Base-by-base conservation (phyloP, 2,797 vertebrate genomes). In the Phyllotis vaccarum region DNA sequence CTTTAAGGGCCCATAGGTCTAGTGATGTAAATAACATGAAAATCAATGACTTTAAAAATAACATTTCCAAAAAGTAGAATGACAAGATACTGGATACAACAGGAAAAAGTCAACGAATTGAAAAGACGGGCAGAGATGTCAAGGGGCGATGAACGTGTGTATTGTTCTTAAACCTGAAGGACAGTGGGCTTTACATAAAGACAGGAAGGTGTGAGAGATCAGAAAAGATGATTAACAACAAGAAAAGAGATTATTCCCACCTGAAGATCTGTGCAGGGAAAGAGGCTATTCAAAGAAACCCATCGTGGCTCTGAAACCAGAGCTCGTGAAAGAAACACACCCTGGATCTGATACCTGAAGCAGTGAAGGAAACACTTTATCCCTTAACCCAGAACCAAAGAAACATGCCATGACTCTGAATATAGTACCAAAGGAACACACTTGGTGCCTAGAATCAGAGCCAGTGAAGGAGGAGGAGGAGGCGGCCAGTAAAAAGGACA, bases 21-120 rank as follows among this genome's bases (percentile, higher is more conserved):
- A 86, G 60, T 34, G 37, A 64, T 13, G 3, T 11, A 88, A n/a
- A 89, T 17, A 93, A 79, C 1, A 86, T 19, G 16, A 37, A 96
- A 75, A 90, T 37, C 29, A 97, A 96, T 80, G 9, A 46, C 43
- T 52, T 89, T 86, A 43, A 75, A 89, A 81, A 40, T 66, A 75
- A 34, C 31, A 89, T 78, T 54, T 79, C 1, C 60, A 52, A 82
- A 93, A 66, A 75, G 40, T 14, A 5, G 79, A 93, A 70, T 90
- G 52, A 2, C 76, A 85, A 78, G 82, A 43, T 40, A 43, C 10
- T 46, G 21, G 62, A 86, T 46, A 89, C 60, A 49, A 27, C 70
- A 66, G 58, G 24, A 40, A 58, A 89, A 49, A 49, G 54, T 8
- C 19, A 80, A 74, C 80, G 19, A 43, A 68, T 5, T 86, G 54